Base-by-base conservation (phyloP, 2,113 vertebrate species). In the Lontra canadensis region DNA sequence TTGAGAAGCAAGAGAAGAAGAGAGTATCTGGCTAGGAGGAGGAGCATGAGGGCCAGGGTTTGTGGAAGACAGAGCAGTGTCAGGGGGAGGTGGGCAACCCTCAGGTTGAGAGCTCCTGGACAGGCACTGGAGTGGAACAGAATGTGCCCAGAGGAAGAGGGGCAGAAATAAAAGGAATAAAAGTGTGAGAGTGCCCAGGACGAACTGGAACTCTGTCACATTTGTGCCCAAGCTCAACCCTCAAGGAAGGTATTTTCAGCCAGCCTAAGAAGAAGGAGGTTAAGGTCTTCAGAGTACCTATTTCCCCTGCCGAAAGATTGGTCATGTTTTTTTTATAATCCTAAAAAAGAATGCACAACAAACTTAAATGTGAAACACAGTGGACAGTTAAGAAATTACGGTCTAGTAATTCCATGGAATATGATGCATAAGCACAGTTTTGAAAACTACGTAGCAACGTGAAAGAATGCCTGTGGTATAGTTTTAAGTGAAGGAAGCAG, bases 381-480 rank as follows among this genome's bases (percentile, higher is more conserved):
- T 6, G 55, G 74, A 47, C 95, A 83, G 67, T 86, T 97, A 94
- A 95, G 90, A 97, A 96, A 97, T 97, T 86, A 87, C 80, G 74
- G 47, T 79, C 96, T 57, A 90, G 79, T 26, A 36, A 94, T 79
- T 89, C 65, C 39, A 39, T 92, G 95, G 85, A 96, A 80, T 93
- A 93, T 39, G 73, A 93, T 47, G 47, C 29, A 59, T 92, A 97
- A 96, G 89, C 78, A 96, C 78, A 93, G 92, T 82, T 97, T 96
- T 89, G 52, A 97, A 88, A 93, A 93, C 67, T 55, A 36, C 25
- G 23, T 69, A 94, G 79, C 59, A 92, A 97, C 39, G 47, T 71
- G 82, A 92, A 96, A 85, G 65, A 73, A 94, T 57, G 92, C 47
- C 73, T 97, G 83, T 86, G 67, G 83, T 92, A 49, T 36, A 96